phyloP scores from a whole-genome alignment of 2,113 vertebrate genomes.

The Octodon degus region DNA sequence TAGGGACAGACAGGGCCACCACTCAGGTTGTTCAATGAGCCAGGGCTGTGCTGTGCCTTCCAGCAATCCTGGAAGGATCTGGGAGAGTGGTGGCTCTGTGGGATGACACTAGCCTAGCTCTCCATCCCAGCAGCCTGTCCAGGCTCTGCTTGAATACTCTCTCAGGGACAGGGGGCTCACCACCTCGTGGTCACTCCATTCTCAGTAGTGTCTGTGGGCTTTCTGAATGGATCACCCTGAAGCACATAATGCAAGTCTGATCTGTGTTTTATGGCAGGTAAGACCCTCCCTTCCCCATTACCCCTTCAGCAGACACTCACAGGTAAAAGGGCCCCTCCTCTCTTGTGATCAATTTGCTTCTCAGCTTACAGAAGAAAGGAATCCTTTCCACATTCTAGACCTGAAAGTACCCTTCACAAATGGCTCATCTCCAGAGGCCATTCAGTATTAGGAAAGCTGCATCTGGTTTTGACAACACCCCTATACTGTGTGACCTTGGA shows the following conservation, averaged over 20 bases:
- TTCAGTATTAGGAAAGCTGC: no score
- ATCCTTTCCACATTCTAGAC: background rate
- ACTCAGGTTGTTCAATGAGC: background rate
- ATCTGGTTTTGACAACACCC: background rate
- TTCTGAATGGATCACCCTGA: background rate
- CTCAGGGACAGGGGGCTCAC: background rate
- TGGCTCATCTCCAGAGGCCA: accelerated
- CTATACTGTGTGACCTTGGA: constrained; percentile 13
- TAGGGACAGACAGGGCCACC: background rate
- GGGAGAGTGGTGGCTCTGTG: background rate
- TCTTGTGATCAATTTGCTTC: background rate
- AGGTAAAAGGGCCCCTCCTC: background rate
- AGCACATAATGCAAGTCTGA: background rate
- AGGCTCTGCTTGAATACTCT: background rate
- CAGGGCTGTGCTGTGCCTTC: no score
- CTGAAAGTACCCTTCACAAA: background rate
- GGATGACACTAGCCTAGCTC: background rate
- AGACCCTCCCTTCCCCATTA: background rate
- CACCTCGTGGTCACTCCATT: background rate
- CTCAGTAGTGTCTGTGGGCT: background rate
- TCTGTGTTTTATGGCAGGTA: background rate
- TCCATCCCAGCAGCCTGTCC: background rate
- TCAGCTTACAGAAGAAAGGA: background rate
- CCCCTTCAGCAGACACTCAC: background rate
- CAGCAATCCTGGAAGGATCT: background rate